phyloP scores from a whole-genome alignment of 2,797 vertebrate genomes.

The Valencia hispanica region DNA sequence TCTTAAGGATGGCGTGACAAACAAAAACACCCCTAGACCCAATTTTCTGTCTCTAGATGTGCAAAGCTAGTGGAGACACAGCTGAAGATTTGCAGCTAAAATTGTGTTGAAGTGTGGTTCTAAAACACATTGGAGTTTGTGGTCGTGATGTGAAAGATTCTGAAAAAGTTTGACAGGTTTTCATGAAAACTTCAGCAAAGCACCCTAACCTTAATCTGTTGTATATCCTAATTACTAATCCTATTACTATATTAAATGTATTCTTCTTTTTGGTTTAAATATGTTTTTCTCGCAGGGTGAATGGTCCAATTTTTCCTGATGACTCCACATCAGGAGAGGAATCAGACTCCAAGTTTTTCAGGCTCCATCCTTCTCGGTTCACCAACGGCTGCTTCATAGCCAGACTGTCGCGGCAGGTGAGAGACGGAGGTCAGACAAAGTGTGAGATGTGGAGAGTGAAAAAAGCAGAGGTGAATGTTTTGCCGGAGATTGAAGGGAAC shows the following conservation, averaged over 20 bases:
- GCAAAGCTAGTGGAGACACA: too few relatives aligned
- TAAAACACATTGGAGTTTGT: too few relatives aligned
- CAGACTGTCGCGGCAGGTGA: slow-evolving; percentile 85
- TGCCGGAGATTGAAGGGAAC: slow-evolving; percentile 18
- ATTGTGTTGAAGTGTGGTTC: too few relatives aligned
- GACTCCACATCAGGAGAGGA: slow-evolving; percentile 35
- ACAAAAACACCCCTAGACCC: too few relatives aligned
- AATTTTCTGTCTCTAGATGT: too few relatives aligned
- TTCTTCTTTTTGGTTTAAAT: background rate
- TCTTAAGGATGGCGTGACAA: too few relatives aligned
- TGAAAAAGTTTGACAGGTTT: too few relatives aligned
- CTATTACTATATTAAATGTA: background rate
- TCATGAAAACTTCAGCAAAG: too few relatives aligned
- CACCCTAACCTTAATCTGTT: too few relatives aligned
- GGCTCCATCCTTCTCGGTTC: slow-evolving; percentile 80
- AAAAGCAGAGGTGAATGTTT: slow-evolving; percentile 24
- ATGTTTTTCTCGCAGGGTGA: slow-evolving; percentile 65
- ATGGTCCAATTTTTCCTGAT: slow-evolving; percentile 63
- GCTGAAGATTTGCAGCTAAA: too few relatives aligned
- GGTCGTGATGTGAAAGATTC: too few relatives aligned
- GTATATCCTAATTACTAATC: background rate
- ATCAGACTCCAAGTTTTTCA: slow-evolving; percentile 80
- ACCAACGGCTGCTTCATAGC: slow-evolving; percentile 92
- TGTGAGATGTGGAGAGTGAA: background rate
- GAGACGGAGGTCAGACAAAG: slow-evolving; percentile 9